phyloP scores from a whole-genome alignment of 2,113 vertebrate genomes.

The Pardalotus punctatus region DNA sequence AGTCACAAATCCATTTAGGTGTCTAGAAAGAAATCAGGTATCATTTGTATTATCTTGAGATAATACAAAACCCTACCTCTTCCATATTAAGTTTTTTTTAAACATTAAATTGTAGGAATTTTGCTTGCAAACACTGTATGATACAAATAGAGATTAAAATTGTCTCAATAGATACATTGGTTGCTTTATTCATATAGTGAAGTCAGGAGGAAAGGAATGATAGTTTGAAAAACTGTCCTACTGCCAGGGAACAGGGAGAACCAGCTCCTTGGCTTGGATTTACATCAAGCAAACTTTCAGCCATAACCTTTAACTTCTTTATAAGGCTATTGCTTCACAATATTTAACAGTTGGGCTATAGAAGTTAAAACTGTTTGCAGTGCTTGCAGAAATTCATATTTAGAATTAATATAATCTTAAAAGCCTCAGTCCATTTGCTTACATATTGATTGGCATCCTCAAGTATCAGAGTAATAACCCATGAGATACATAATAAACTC shows the following conservation, averaged over 20 bases:
- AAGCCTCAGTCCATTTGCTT: background rate
- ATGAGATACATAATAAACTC: background rate
- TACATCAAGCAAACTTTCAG: background rate
- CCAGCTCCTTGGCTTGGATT: background rate
- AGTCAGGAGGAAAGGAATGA: background rate
- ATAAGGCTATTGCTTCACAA: background rate
- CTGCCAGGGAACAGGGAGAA: background rate
- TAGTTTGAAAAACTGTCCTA: background rate
- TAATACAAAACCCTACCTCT: background rate
- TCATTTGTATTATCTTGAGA: background rate
- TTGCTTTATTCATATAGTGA: background rate
- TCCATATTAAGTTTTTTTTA: background rate
- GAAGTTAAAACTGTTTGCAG: background rate
- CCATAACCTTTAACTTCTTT: background rate
- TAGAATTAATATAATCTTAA: background rate
- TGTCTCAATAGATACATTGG: background rate
- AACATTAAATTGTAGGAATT: background rate
- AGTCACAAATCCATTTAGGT: background rate
- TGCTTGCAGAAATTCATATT: background rate
- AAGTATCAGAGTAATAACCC: background rate
- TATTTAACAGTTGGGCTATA: background rate
- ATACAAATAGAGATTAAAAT: background rate
- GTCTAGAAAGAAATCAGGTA: background rate
- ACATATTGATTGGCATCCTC: background rate
- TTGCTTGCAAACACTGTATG: background rate